phyloP scores from a whole-genome alignment of 2,113 vertebrate genomes.

The Nicator chloris region DNA sequence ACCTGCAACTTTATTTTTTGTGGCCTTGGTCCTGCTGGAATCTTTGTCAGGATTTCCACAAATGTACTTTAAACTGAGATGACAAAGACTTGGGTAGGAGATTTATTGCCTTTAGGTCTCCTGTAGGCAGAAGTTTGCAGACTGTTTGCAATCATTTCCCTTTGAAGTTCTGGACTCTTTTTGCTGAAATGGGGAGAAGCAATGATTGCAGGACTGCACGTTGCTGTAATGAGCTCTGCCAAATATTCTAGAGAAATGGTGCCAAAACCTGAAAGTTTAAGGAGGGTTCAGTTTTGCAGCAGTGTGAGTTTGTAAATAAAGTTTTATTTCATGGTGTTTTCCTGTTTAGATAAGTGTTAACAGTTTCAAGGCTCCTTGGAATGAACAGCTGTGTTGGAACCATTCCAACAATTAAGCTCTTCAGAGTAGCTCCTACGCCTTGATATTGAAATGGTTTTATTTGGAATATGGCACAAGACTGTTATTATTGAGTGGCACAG shows the following conservation, averaged over 20 bases:
- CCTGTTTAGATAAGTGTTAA: constrained; percentile 51
- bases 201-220: fast-evolving
- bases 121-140: not conserved
- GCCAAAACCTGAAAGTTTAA: constrained; percentile 8
- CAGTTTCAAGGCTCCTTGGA: constrained; percentile 41
- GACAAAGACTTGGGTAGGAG: not conserved
- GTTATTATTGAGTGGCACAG: not conserved
- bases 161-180: not conserved
- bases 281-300: constrained; percentile 15
- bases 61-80: not conserved
- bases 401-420: not conserved
- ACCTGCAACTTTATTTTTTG: not conserved
- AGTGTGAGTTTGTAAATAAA: constrained; percentile 54
- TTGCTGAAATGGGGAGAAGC: not conserved
- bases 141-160: not conserved
- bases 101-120: not conserved
- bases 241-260: not conserved
- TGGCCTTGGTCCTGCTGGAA: not conserved
- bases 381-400: constrained; percentile 39
- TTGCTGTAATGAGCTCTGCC: not conserved
- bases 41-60: not conserved
- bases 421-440: not conserved
- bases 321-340: constrained; percentile 45
- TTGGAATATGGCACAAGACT: not conserved
- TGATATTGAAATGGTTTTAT: not conserved